Conservation (phyloP, 92 coral and sea anemone species). For the Siderastrea radians region DNA sequence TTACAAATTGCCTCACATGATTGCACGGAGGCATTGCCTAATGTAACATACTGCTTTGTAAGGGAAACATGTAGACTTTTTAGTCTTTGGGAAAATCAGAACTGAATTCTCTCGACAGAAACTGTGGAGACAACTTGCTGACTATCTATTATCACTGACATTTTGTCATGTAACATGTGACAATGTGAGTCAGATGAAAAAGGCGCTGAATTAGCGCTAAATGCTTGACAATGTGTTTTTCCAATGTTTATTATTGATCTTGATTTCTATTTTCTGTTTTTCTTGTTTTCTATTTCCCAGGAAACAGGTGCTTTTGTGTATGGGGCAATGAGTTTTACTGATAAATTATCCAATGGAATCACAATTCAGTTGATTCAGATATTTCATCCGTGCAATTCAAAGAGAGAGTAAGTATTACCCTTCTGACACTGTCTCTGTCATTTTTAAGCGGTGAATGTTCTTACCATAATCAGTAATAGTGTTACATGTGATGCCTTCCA, state of each 20-base stretch:
- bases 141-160: no score
- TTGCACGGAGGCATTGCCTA: no score
- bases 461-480: not conserved
- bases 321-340: conserved; percentile 99
- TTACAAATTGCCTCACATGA: no score
- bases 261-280: not conserved
- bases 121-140: no score
- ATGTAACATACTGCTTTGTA: no score
- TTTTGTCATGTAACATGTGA: no score
- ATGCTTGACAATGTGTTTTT: no score
- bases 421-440: not conserved
- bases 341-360: conserved; percentile 94
- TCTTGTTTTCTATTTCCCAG: conserved; percentile 35
- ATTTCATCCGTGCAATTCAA: conserved; percentile 76
- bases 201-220: no score
- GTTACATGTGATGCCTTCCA: not conserved
- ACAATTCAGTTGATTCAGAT: conserved; percentile 89
- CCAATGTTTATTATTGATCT: not conserved
- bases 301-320: conserved; percentile 99
- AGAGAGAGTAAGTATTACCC: conserved; percentile 52
- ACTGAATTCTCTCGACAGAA: no score
- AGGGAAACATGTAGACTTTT: no score
- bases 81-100: no score
- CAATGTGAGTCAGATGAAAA: no score
- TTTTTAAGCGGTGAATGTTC: not conserved